Evolutionary conservation across 2,888 invertebrate genomes (phyloP).

Genomic region (Didymodactylos carnosus): DNA sequence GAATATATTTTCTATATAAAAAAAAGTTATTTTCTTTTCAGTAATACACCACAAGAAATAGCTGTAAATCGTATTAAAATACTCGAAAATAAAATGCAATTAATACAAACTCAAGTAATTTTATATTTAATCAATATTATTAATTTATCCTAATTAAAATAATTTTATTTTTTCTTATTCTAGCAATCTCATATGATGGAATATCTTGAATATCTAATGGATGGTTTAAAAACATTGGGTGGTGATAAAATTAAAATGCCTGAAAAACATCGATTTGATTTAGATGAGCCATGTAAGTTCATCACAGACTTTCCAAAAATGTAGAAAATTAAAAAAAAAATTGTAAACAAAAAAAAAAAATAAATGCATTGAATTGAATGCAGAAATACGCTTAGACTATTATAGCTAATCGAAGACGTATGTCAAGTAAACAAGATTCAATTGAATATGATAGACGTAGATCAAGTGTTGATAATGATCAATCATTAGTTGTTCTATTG

Average conservation of each 20-base stretch:
- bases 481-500: too few species aligned
- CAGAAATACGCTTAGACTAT: too few species aligned
- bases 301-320: too few species aligned
- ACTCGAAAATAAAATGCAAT: neutral
- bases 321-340: too few species aligned
- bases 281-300: neutral
- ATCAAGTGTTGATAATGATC: too few species aligned
- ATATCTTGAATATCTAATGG: neutral
- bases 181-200: neutral
- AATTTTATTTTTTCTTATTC: too few species aligned
- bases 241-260: neutral
- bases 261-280: neutral
- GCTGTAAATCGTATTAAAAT: neutral
- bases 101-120: neutral
- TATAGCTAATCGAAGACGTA: too few species aligned
- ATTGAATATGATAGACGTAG: too few species aligned
- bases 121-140: too few species aligned
- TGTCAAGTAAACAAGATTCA: too few species aligned
- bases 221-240: neutral
- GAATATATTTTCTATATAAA: neutral
- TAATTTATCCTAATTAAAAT: neutral
- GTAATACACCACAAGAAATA: neutral
- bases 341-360: too few species aligned
- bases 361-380: too few species aligned
- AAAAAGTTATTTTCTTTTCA: neutral